Base-by-base conservation (phyloP, 1,140 invertebrate genomes). In the Neodiprion lecontei region DNA sequence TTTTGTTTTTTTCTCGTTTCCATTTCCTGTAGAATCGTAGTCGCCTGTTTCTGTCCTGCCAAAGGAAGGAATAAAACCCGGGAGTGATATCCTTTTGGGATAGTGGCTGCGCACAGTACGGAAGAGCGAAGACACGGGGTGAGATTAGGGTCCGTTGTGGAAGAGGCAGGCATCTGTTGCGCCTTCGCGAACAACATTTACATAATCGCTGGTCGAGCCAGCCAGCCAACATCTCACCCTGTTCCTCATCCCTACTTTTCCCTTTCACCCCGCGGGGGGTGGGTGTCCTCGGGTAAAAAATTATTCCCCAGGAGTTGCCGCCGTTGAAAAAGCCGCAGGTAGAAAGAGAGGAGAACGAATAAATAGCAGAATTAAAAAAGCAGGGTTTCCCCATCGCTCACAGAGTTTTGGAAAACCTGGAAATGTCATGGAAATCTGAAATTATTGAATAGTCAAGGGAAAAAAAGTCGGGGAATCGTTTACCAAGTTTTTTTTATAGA, bases 101-200 rank as follows among this genome's bases (percentile, higher is more conserved):
- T 61, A 14, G 53, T 61, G 53, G 2, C 28, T 40, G 28, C 28
- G 28, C 28, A 40, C 28, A 40, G 28, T 5, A 40, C 28, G 28
- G 28, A 40, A 40, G 53, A 61, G 53, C 53, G 53, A 61, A 61
- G 53, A 61, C 53, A 61, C 53, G 28, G 53, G 53, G n/a, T 17
- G 53, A 61, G 53, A 61, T 61, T 61, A 61, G 53, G 53, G 53
- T 61, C 53, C 9, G 53, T 9, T 17, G n/a, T 48, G 28, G 74
- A 76, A 80, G 77, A 79, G 77, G 77, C 86, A 85, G 83, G 84
- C 86, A 87, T 87, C 85, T 87, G 86, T 87, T 87, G 86, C 86
- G 85, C 85, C 80, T 86, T 84, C 83, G 80, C 83, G 83, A 85
- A 82, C 83, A 86, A 84, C 83, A 87, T 87, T 87, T 87, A 83